These are phyloP conservation scores for Limnephilus marmoratus DNA, from an alignment of 2,888 invertebrate species.

Conservation along the genomic window DNA sequence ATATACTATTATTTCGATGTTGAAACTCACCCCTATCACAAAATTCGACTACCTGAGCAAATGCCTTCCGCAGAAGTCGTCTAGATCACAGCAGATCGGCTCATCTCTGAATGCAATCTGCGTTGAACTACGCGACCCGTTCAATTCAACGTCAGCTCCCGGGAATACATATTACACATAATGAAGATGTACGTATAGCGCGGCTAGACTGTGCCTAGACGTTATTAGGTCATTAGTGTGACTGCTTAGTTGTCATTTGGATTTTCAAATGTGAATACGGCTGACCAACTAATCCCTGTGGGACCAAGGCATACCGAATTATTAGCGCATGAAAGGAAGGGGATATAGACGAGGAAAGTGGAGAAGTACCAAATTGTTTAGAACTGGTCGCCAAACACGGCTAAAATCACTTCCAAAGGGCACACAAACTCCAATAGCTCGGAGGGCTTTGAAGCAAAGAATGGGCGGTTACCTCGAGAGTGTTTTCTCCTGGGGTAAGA, in stretches of 20 bases:
- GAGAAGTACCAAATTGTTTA: no score
- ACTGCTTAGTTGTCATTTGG: not conserved
- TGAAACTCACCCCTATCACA: not conserved
- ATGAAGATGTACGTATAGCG: not conserved
- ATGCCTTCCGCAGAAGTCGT: not conserved
- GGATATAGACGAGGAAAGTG: no score
- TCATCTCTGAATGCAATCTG: not conserved
- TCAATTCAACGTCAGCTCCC: not conserved
- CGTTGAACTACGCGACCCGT: conserved; percentile 16
- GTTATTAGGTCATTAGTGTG: not conserved
- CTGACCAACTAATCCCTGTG: not conserved
- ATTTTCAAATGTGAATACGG: no score
- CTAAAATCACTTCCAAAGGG: no score
- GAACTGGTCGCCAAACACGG: no score
- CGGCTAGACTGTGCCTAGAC: not conserved
- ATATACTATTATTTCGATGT: not conserved
- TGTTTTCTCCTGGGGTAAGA: no score
- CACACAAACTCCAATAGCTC: no score
- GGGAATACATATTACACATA: not conserved
- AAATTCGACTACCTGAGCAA: not conserved
- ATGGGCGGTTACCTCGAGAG: no score
- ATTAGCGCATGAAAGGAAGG: no score
- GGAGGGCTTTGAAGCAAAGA: no score
- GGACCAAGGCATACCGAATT: no score
- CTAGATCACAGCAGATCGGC: not conserved